These are phyloP conservation scores for Cygnus olor DNA, from an alignment of 2,797 vertebrate genomes.

Conservation along the genomic window DNA sequence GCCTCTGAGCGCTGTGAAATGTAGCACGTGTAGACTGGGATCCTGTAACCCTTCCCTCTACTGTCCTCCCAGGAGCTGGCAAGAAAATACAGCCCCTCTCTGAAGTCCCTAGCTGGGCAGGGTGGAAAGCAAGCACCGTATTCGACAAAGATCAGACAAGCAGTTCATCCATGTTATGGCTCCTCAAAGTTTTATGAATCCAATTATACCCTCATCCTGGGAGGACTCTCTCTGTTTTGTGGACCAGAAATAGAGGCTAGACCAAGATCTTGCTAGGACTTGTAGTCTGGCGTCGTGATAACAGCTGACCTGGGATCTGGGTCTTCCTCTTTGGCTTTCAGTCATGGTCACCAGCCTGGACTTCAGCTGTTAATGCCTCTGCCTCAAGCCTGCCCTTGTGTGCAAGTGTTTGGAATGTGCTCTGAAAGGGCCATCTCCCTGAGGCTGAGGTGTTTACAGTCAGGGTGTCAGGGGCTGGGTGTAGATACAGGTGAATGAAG, in stretches of 20 bases:
- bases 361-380: no score
- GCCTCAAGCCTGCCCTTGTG: no score
- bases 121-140: background rate
- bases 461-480: no score
- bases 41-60: background rate
- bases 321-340: background rate
- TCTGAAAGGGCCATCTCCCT: no score
- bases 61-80: background rate
- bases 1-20: background rate
- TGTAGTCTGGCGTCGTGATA: background rate
- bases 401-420: no score
- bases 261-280: background rate
- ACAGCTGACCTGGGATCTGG: background rate
- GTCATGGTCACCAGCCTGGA: background rate
- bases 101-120: background rate
- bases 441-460: no score
- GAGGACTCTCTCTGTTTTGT: background rate
- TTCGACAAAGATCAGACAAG: background rate
- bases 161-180: background rate
- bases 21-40: background rate
- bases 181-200: background rate
- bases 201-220: background rate
- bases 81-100: background rate
- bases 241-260: background rate
- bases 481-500: no score